Conservation (phyloP, 2,797 vertebrate genomes). For the Pangasius mekongensis region DNA sequence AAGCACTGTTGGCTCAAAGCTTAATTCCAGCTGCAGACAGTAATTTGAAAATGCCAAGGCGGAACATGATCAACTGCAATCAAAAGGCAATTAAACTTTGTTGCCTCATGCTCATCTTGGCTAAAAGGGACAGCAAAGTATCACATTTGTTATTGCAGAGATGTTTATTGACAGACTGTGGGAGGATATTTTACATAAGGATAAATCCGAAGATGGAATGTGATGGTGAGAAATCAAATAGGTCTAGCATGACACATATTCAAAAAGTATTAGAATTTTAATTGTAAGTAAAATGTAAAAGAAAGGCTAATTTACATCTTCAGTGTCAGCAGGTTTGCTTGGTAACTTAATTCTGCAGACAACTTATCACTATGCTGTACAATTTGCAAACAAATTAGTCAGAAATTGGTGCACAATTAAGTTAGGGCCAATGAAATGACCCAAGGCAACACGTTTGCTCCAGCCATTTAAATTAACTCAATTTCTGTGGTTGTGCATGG, state of each 20-base stretch:
- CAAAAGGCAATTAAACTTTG: constrained; percentile 52
- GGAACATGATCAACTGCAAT: constrained; percentile 54
- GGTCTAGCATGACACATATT: not conserved
- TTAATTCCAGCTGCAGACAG: constrained; percentile 43
- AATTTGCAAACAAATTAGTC: constrained; percentile 28
- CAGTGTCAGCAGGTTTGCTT: constrained; percentile 3
- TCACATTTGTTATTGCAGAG: not conserved
- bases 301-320: not conserved
- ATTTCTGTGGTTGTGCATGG: not conserved
- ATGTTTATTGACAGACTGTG: not conserved
- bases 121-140: constrained; percentile 7
- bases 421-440: constrained; percentile 16
- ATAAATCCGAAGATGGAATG: not conserved
- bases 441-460: not conserved
- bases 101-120: constrained; percentile 38
- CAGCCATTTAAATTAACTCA: not conserved
- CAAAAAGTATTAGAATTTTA: not conserved
- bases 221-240: not conserved
- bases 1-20: constrained; percentile 42
- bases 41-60: constrained; percentile 48
- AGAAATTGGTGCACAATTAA: constrained; percentile 6
- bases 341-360: not conserved
- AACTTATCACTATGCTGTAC: not conserved
- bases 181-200: not conserved
- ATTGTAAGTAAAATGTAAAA: not conserved